Evolutionary conservation across 2,113 vertebrate species (phyloP).

Genomic region (Eulemur macaco): DNA sequence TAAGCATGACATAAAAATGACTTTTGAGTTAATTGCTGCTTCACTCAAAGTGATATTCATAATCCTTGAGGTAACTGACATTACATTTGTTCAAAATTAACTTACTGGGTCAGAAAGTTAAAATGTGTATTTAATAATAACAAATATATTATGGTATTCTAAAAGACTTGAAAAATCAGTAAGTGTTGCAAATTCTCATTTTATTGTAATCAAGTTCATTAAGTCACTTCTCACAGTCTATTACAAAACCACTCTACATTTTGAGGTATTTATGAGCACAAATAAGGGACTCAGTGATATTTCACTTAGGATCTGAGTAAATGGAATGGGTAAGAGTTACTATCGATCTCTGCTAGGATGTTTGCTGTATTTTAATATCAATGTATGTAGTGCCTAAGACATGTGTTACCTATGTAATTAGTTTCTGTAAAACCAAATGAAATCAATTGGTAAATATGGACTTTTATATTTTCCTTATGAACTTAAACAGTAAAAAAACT

Average conservation of each 20-base stretch:
- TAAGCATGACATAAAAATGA: background rate
- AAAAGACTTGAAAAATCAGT: background rate
- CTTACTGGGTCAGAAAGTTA: background rate
- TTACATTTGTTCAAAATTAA: background rate
- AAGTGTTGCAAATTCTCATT: background rate
- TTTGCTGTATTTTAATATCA: background rate
- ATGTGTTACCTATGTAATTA: background rate
- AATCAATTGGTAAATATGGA: background rate
- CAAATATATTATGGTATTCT: background rate
- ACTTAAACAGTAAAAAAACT: background rate
- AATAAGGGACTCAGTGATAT: background rate
- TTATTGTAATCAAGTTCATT: background rate
- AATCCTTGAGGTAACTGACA: background rate
- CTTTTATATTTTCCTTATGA: background rate
- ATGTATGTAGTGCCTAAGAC: background rate
- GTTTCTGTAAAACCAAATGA: background rate
- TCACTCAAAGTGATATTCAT: background rate
- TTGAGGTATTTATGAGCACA: background rate
- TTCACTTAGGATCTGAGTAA: background rate
- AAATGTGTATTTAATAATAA: background rate
- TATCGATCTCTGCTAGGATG: background rate
- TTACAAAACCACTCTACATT: background rate
- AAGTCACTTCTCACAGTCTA: background rate
- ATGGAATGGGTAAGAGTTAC: background rate
- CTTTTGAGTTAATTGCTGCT: background rate